Conservation (phyloP, 2,888 invertebrate genomes). For the Diarsia brunnea region DNA sequence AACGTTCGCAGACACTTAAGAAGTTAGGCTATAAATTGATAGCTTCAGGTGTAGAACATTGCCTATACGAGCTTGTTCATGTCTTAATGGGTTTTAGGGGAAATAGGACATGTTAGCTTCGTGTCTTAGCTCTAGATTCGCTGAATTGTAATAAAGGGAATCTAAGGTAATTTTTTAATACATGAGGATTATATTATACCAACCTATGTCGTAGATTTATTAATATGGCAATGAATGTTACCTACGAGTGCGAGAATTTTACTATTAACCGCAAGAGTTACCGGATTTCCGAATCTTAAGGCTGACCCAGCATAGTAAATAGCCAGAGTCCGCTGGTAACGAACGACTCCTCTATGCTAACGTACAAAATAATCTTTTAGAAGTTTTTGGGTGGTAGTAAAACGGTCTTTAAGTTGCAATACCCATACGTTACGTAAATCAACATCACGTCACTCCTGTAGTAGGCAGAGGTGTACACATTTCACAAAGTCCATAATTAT, state of each 20-base stretch:
- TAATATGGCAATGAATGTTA: neutral
- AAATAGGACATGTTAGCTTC: slow-evolving; percentile 13
- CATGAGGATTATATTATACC: neutral
- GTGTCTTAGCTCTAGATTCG: neutral
- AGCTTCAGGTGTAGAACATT: slow-evolving; percentile 50
- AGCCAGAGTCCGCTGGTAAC: neutral
- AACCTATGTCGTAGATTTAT: neutral
- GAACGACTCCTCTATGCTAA: neutral
- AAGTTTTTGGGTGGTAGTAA: neutral
- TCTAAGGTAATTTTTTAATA: neutral
- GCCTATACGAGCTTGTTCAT: slow-evolving; percentile 38
- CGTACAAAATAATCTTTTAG: neutral
- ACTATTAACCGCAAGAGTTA: neutral
- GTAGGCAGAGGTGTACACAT: neutral
- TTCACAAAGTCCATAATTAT: neutral
- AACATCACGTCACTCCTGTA: neutral
- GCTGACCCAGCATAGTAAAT: neutral
- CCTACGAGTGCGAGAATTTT: neutral
- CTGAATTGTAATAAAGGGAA: neutral
- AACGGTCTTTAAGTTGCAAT: neutral
- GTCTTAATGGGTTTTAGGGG: slow-evolving; percentile 20
- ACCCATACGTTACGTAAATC: neutral
- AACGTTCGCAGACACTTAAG: slow-evolving; percentile 46
- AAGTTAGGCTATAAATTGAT: slow-evolving; percentile 62
- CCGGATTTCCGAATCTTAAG: neutral